Conservation (phyloP, 2,113 vertebrate species). For the Podarcis muralis region DNA sequence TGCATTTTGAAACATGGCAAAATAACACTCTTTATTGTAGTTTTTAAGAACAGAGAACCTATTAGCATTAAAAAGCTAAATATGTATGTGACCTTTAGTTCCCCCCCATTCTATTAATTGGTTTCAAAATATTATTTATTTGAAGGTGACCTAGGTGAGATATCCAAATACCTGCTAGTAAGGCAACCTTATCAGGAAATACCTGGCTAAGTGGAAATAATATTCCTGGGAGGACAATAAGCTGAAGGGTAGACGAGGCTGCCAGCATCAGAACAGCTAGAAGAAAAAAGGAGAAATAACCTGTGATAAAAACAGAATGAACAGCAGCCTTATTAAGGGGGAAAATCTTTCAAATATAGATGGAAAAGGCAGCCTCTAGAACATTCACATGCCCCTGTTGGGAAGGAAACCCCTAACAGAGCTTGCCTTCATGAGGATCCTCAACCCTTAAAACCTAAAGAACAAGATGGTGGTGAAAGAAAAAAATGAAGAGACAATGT, state of each 20-base stretch:
- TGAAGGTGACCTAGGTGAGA: neutral
- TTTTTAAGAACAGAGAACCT: constrained; percentile 43
- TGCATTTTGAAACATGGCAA: constrained; percentile 22
- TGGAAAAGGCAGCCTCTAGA: neutral
- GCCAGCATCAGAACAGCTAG: neutral
- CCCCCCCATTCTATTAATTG: neutral
- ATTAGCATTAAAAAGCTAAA: constrained; percentile 23
- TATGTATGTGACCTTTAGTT: neutral
- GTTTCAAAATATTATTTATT: constrained; percentile 37
- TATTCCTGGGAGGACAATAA: neutral
- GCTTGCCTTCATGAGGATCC: neutral
- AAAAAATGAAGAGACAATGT: neutral
- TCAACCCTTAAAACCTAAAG: neutral
- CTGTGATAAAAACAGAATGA: neutral
- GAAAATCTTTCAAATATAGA: neutral
- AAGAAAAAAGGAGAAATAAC: neutral
- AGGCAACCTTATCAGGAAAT: constrained; percentile 1
- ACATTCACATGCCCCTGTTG: neutral
- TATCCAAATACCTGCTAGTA: constrained; percentile 5
- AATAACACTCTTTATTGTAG: constrained; percentile 36
- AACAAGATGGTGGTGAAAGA: neutral
- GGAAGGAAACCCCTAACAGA: neutral
- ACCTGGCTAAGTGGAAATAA: neutral
- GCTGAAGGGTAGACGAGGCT: neutral
- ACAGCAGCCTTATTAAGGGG: neutral